Percentiles rank a stretch among this genome's conserved stretches.
phyloP scores from a whole-genome alignment of 2,113 vertebrate genomes.

The Spea multiplicata region DNA sequence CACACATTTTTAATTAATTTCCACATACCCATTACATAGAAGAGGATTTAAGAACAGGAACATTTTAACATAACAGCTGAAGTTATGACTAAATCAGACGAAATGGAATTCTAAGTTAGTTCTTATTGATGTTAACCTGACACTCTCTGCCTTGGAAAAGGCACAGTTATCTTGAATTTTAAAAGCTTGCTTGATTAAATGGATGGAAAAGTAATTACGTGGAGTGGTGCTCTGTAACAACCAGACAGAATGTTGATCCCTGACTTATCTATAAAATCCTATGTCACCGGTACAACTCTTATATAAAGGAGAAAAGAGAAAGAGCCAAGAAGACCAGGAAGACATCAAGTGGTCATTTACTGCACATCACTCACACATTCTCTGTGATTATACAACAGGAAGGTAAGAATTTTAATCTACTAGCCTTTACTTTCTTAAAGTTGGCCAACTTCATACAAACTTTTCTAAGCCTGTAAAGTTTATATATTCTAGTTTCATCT shows the following conservation, averaged over 20 bases:
- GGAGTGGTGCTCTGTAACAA: constrained; percentile 60
- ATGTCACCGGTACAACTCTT: constrained; percentile 13
- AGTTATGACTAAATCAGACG: background rate
- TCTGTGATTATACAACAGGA: constrained; percentile 63
- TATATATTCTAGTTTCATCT: too few species aligned
- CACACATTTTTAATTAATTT: constrained; percentile 1
- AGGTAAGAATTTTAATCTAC: constrained; percentile 21
- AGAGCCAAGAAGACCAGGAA: constrained; percentile 5
- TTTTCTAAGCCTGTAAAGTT: too few species aligned
- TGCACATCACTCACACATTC: background rate
- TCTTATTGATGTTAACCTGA: constrained; percentile 26
- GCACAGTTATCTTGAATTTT: constrained; percentile 24
- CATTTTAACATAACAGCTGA: constrained; percentile 22
- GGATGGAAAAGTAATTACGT: constrained; percentile 65
- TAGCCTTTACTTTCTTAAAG: too few species aligned
- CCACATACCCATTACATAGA: background rate
- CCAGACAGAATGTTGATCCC: constrained; percentile 68
- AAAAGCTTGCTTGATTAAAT: constrained; percentile 65
- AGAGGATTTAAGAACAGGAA: constrained; percentile 4
- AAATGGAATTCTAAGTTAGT: constrained; percentile 9
- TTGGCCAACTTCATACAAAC: too few species aligned
- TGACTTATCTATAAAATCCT: constrained; percentile 30
- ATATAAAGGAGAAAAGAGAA: constrained; percentile 27
- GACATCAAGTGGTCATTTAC: constrained; percentile 4
- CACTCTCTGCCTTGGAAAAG: constrained; percentile 7